These are phyloP conservation scores for Monopis laevigella DNA, from an alignment of 2,888 invertebrate species.

Conservation along the genomic window DNA sequence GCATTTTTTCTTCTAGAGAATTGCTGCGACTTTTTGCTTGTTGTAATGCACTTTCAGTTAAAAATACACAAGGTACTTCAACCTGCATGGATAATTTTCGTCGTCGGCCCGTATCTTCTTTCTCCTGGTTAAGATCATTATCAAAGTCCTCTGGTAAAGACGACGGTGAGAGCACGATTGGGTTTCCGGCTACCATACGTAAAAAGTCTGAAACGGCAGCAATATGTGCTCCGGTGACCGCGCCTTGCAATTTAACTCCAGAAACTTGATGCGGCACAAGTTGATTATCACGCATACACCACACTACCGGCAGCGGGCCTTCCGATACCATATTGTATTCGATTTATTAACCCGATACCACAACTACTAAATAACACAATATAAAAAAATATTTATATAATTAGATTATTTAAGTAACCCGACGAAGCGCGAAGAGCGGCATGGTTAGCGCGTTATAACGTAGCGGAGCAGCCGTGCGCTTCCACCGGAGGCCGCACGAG, in stretches of 20 bases:
- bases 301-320: slow-evolving; percentile 70
- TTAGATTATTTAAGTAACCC: too few species aligned
- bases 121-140: slow-evolving; percentile 53
- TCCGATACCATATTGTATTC: slow-evolving; percentile 71
- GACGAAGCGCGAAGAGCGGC: not conserved
- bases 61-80: slow-evolving; percentile 63
- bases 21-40: slow-evolving; percentile 55
- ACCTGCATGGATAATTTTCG: slow-evolving; percentile 65
- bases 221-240: slow-evolving; percentile 72
- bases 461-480: slow-evolving; percentile 56
- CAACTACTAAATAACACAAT: too few species aligned
- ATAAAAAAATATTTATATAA: too few species aligned
- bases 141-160: slow-evolving; percentile 47
- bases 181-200: slow-evolving; percentile 71
- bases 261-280: slow-evolving; percentile 74
- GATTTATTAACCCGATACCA: too few species aligned
- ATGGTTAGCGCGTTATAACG: not conserved
- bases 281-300: slow-evolving; percentile 74
- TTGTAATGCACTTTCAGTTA: slow-evolving; percentile 56
- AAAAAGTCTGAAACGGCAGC: slow-evolving; percentile 72
- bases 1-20: slow-evolving; percentile 49
- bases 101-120: slow-evolving; percentile 46
- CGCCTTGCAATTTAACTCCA: slow-evolving; percentile 72
- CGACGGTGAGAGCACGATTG: slow-evolving; percentile 65
- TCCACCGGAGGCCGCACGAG: slow-evolving; percentile 65